Evolutionary conservation across 2,113 vertebrate genomes (phyloP).

Genomic region (Gasterosteus nipponicus): DNA sequence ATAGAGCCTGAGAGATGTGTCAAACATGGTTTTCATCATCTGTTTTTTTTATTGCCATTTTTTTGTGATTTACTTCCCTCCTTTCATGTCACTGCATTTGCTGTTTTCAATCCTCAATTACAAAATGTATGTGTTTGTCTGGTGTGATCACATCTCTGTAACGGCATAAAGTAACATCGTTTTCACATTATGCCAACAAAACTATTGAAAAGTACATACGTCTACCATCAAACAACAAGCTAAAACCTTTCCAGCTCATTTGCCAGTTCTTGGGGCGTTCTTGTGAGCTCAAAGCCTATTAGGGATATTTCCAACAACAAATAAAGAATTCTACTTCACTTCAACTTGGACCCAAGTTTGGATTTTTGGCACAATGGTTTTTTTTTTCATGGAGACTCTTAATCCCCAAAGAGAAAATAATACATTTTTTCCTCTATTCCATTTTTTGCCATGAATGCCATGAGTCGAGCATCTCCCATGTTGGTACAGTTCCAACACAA

Average conservation of each 20-base stretch:
- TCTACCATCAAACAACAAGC: constrained; percentile 21
- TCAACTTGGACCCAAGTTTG: constrained; percentile 20
- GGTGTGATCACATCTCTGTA: neutral
- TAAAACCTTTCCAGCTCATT: constrained; percentile 8
- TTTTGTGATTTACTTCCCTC: neutral
- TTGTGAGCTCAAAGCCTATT: neutral
- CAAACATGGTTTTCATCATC: constrained; percentile 37
- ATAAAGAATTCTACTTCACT: constrained; percentile 23
- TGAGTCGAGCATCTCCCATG: too few species aligned
- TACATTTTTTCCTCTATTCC: constrained; percentile 22
- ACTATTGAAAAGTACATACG: constrained; percentile 13
- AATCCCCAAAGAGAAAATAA: neutral
- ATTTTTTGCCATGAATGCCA: neutral
- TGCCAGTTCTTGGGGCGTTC: constrained; percentile 1
- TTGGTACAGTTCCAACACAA: neutral
- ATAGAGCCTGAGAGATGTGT: constrained; percentile 36
- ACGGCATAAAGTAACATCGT: neutral
- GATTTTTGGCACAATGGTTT: constrained; percentile 1
- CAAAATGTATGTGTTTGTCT: neutral
- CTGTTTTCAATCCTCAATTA: neutral
- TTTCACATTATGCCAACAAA: constrained; percentile 2
- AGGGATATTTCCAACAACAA: constrained; percentile 39
- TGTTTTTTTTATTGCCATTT: constrained; percentile 10
- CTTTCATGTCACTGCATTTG: neutral
- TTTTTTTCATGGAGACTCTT: constrained; percentile 21